Conservation (phyloP, 1,140 invertebrate species). For the Yoshiicerus persimilis region DNA sequence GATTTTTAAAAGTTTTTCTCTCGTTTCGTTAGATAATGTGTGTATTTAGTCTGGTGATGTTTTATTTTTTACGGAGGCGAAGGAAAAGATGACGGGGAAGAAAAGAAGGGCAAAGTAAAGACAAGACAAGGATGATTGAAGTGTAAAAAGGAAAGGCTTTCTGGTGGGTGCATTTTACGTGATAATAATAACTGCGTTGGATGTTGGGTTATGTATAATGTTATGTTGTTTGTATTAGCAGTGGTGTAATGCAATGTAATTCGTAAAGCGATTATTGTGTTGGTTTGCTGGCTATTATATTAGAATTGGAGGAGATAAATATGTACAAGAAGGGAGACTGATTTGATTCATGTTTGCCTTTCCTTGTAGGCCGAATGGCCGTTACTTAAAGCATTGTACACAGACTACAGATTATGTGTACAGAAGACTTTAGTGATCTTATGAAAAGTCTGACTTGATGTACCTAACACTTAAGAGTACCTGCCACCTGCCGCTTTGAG, state of each 20-base stretch:
- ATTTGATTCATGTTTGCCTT: background rate
- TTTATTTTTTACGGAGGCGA: background rate
- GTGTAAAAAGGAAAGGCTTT: slow-evolving; percentile 10
- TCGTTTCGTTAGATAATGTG: background rate
- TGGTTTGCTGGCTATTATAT: background rate
- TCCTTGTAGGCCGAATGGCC: background rate
- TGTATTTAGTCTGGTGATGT: background rate
- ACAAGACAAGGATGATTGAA: slow-evolving; percentile 2
- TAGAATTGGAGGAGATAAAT: background rate
- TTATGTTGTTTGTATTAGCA: background rate
- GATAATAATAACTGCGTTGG: background rate
- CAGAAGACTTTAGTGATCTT: background rate
- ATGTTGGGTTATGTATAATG: background rate
- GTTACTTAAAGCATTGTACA: background rate
- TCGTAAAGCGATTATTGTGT: background rate
- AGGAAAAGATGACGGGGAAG: background rate
- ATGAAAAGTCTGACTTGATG: background rate
- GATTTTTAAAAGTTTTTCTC: slow-evolving; percentile 15
- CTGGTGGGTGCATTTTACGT: background rate
- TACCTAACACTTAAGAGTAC: slow-evolving; percentile 17
- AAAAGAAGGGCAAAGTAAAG: background rate
- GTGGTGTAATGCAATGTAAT: background rate
- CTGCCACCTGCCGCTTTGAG: slow-evolving; percentile 5
- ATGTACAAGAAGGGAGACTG: background rate
- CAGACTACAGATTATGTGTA: background rate